Percentiles rank a stretch among this genome's conserved stretches.
These are phyloP conservation scores for Corynorhinus townsendii DNA, from an alignment of 2,113 vertebrate species.

Conservation along the genomic window DNA sequence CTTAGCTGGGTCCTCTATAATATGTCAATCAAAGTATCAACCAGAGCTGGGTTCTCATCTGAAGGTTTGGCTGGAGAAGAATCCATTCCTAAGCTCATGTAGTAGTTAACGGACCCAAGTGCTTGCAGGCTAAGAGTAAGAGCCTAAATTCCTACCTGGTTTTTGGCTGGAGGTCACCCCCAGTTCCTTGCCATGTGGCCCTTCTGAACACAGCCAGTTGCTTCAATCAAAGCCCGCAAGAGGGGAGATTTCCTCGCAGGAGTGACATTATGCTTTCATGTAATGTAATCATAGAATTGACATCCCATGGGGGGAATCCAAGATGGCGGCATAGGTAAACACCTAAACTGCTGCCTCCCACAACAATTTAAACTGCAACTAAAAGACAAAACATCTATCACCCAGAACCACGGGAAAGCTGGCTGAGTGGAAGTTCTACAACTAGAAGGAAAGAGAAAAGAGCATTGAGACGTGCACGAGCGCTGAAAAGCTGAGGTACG, in stretches of 20 bases:
- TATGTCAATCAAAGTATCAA: background rate
- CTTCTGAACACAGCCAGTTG: background rate
- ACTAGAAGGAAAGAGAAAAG: too few relatives aligned
- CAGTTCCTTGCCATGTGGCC: background rate
- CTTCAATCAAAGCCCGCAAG: background rate
- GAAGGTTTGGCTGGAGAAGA: background rate
- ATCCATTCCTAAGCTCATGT: background rate
- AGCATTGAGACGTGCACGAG: too few relatives aligned
- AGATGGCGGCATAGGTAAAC: too few relatives aligned
- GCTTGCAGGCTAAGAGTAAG: background rate
- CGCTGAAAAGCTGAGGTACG: too few relatives aligned
- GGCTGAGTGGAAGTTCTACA: too few relatives aligned
- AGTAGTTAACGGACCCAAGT: background rate
- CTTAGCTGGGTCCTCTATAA: background rate
- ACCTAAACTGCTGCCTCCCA: too few relatives aligned
- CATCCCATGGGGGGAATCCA: too few relatives aligned
- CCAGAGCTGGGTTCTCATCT: background rate
- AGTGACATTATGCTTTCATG: background rate
- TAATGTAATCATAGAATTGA: background rate
- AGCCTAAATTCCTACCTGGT: background rate
- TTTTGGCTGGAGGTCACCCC: background rate
- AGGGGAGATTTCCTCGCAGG: background rate
- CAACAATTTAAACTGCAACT: too few relatives aligned
- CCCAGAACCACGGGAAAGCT: too few relatives aligned
- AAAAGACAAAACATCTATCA: too few relatives aligned